Evolutionary conservation across 53 echinoderm and acorn worm species (phyloP).

Genomic region (Zoroaster sp.): DNA sequence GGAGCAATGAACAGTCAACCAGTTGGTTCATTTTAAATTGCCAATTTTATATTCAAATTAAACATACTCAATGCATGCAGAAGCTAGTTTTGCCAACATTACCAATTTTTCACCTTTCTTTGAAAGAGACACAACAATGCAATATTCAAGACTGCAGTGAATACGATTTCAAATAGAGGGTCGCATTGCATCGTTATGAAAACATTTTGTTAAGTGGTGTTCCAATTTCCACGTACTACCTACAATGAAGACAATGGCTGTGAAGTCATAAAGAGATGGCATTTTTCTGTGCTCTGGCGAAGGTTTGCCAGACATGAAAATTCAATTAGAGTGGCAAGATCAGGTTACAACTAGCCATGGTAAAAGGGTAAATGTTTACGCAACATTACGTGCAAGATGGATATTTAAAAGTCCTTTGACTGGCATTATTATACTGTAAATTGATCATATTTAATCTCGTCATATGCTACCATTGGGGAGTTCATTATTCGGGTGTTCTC

Average conservation of each 20-base stretch:
- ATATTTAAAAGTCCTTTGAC: background rate
- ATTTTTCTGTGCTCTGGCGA: background rate
- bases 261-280: background rate
- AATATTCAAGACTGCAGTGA: background rate
- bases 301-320: background rate
- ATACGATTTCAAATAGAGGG: background rate
- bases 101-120: too few species aligned
- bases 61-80: too few species aligned
- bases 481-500: background rate
- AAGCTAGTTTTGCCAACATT: too few species aligned
- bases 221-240: background rate
- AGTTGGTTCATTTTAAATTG: too few species aligned
- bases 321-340: background rate
- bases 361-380: background rate
- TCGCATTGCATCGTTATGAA: background rate
- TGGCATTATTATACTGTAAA: background rate
- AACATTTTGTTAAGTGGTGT: slow-evolving; percentile 43
- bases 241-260: background rate
- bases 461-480: background rate
- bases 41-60: too few species aligned
- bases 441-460: background rate
- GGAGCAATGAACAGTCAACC: too few species aligned
- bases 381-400: background rate
- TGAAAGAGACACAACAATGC: background rate
- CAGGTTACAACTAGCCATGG: background rate